Evolutionary conservation across 2,888 invertebrate species (phyloP).

Genomic region (Sisyra nigra): DNA sequence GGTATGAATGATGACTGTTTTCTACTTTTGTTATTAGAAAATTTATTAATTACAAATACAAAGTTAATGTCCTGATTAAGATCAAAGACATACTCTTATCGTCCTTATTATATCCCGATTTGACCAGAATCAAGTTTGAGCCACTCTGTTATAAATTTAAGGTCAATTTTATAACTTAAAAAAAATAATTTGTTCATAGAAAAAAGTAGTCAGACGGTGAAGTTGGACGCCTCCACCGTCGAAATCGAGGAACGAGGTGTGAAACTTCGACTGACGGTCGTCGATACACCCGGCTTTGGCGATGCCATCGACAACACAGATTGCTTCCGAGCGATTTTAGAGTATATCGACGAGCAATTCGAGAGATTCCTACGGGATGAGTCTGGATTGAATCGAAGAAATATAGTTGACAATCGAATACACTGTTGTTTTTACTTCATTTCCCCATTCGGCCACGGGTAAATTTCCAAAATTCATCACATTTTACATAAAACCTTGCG

Average conservation of each 20-base stretch:
- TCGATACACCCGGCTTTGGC: slow-evolving; percentile 92
- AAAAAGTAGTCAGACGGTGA: slow-evolving; percentile 82
- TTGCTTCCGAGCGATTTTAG: slow-evolving; percentile 85
- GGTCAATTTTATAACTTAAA: no score
- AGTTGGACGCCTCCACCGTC: slow-evolving; percentile 86
- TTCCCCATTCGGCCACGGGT: slow-evolving; percentile 94
- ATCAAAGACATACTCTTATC: no score
- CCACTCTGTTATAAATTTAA: no score
- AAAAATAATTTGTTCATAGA: slow-evolving; percentile 37
- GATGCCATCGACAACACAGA: slow-evolving; percentile 91
- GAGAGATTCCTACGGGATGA: slow-evolving; percentile 82
- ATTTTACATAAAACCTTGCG: background rate
- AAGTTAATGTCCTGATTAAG: no score
- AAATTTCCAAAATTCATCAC: slow-evolving; percentile 14
- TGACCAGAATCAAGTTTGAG: no score
- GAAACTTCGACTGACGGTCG: slow-evolving; percentile 80
- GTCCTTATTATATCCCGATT: no score
- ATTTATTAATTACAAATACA: no score
- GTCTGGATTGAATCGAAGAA: slow-evolving; percentile 87
- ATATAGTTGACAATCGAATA: slow-evolving; percentile 92
- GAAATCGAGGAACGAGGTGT: slow-evolving; percentile 95
- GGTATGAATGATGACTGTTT: no score
- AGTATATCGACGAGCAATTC: slow-evolving; percentile 96
- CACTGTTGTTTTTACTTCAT: slow-evolving; percentile 98
- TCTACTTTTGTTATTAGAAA: no score